Evolutionary conservation across 2,113 vertebrate genomes (phyloP), one percentile per base, ranked within the genome.

Genomic region (Mugil cephalus): DNA sequence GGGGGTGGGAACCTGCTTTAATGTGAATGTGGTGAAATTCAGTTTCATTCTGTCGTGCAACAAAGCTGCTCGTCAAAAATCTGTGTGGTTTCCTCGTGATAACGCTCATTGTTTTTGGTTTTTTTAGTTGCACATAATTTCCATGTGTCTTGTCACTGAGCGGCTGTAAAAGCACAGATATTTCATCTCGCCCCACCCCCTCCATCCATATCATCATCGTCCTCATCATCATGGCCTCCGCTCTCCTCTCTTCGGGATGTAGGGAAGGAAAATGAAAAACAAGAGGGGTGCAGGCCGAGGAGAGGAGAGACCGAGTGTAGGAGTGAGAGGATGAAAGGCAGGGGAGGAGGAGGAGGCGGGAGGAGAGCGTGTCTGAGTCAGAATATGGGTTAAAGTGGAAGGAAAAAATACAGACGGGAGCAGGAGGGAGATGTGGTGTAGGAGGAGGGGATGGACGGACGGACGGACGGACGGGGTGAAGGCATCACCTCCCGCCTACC

Each of bases 401-500:
- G 36, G 39, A 39, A n/a, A 12, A 53, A 18, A 10, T 30, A 56
- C 15, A 59, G 10, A 71, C n/a, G 0, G 15, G 15, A 78, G 17
- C 19, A 34, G 19, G 45, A 12, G 34, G 58, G 51, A 59, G 62
- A 0, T 66, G 68, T 36, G 59, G 55, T 54, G 66, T 58, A 53
- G 67, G 69, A 79, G 55, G 70, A 76, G 66, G 79, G 62, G 50
- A 59, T 1, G 63, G 65, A 61, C 6, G 68, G 68, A 73, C 56
- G 62, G 70, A 82, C 7, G 71, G 48, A 52, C 13, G 30, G 60
- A 61, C 42, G 6, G 38, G 35, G 66, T 30, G 45, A n/a, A 40
- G 73, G 56, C 0, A n/a, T 77, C 58, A 39, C 56, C 45, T 60
- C 66, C 63, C 46, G 58, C 93, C 83, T 85, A 95, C 94, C 94